Conservation (phyloP, 2,113 vertebrate genomes). For the Silurus meridionalis region DNA sequence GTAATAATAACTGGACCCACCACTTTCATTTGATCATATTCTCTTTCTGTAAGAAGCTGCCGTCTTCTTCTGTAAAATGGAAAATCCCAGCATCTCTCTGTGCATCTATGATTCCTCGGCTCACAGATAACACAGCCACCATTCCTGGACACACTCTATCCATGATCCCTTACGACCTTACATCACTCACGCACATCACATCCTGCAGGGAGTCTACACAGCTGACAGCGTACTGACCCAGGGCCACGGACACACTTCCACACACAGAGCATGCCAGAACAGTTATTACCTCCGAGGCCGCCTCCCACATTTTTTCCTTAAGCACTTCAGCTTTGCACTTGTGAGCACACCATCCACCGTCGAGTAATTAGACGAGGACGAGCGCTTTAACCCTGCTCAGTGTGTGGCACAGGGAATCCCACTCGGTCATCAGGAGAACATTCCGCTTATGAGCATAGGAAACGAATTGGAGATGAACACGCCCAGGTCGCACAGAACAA, state of each 20-base stretch:
- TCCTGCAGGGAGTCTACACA: not conserved
- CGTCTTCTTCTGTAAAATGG: not conserved
- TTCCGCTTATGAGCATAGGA: not conserved
- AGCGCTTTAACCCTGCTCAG: not conserved
- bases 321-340: not conserved
- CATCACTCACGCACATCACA: not conserved
- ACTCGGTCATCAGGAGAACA: not conserved
- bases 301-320: not conserved
- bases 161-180: not conserved
- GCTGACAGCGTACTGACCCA: conserved; percentile 3
- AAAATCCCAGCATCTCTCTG: not conserved
- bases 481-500: not conserved
- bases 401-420: not conserved
- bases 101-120: not conserved
- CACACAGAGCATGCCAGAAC: not conserved
- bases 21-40: not conserved
- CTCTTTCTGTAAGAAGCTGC: not conserved
- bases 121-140: not conserved
- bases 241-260: not conserved
- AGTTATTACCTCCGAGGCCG: not conserved
- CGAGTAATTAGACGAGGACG: not conserved
- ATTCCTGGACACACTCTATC: not conserved
- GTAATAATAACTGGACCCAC: not conserved
- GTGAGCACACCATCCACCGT: not conserved
- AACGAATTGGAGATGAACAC: not conserved